Conservation (phyloP, 1,140 invertebrate species). For the Macrocentrus cingulum region DNA sequence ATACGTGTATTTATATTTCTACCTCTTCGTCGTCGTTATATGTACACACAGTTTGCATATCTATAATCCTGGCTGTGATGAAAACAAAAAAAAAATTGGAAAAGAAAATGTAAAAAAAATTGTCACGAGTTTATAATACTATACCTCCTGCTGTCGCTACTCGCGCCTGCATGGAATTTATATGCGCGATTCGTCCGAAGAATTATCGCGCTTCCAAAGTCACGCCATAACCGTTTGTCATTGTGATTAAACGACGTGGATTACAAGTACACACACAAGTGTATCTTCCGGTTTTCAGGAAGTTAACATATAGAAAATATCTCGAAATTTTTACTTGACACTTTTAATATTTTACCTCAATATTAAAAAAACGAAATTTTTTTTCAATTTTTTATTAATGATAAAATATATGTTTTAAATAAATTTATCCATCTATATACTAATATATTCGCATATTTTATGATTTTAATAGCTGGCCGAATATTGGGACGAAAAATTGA, state of each 20-base stretch:
- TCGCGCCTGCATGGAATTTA: conserved; percentile 21
- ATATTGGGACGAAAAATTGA: too few species aligned
- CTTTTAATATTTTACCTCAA: too few species aligned
- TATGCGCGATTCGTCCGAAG: conserved; percentile 22
- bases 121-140: background rate
- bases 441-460: too few species aligned
- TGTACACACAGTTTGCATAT: conserved; percentile 11
- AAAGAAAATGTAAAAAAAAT: conserved; percentile 5
- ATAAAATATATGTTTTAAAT: too few species aligned
- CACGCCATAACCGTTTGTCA: conserved; percentile 28
- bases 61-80: conserved; percentile 4
- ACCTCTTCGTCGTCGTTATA: background rate
- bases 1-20: conserved; percentile 8
- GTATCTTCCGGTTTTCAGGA: conserved; percentile 1
- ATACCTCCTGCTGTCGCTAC: conserved; percentile 18
- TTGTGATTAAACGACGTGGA: conserved; percentile 24
- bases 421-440: too few species aligned
- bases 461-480: too few species aligned
- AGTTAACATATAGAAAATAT: too few species aligned
- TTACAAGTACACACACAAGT: conserved; percentile 16
- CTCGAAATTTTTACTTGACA: too few species aligned
- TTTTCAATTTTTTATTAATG: too few species aligned
- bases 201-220: conserved; percentile 24
- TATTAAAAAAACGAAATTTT: too few species aligned
- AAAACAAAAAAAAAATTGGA: too few species aligned